Evolutionary conservation across 2,888 invertebrate genomes (phyloP), one percentile per base, ranked within the genome.

Genomic region (Meiosimyza platycephala): DNA sequence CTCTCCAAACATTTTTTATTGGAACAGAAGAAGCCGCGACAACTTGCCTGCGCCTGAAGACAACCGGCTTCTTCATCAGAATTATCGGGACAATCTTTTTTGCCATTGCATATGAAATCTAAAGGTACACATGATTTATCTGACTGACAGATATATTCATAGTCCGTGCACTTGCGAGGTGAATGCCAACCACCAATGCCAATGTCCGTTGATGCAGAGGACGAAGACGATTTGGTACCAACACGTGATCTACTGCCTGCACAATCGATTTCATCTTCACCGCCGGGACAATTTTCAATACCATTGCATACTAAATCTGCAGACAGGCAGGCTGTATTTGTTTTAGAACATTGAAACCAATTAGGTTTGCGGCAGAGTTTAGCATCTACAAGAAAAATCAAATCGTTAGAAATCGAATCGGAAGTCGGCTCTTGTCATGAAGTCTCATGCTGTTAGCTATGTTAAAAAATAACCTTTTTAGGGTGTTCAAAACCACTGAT

Each of bases 261-360:
- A 64, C 87, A 87, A 51, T 82, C 71, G 15, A 77, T 62, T 79
- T 93, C 93, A 80, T 93, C 93, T 74, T 91, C 91, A 3, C 88
- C 91, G 79, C 93, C 93, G 0, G 89, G 87, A 79, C 93, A 93
- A 79, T 93, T 93, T 0, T 87, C 85, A 65, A 89, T 88, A 15
- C 90, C 90, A 86, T 95, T 93, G 87, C 95, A 95, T 6, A 93
- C 88, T 91, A 93, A 93, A 7, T 88, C 83, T 62, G 86, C 85
- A 0, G 93, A 92, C 74, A 96, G 91, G 85, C 96, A 96, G 50
- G 90, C 88, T 15, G 85, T 84, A 18, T 90, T 90, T 66, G 82
- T 77, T 77, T 83, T 81, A 54, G 82, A 78, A 76, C 87, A 87
- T 76, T 81, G 82, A 78, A 82, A 86, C 85, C 85, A 87, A 72